Evolutionary conservation across 2,113 vertebrate species (phyloP).

Genomic region (Cyprinodon tularosa): DNA sequence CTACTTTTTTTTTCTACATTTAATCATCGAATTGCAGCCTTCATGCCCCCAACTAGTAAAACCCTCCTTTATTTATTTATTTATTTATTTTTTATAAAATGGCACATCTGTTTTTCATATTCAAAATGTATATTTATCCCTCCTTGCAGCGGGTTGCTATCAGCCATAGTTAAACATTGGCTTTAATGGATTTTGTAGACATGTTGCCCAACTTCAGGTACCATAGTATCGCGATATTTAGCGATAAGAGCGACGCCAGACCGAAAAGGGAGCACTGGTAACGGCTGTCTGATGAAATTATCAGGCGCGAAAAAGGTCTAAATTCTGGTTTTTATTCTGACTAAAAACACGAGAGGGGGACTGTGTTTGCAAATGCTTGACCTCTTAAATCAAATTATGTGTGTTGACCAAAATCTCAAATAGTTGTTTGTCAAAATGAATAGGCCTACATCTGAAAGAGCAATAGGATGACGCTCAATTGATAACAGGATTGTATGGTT

Average conservation of each 20-base stretch:
- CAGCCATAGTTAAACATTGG: background rate
- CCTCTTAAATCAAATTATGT: background rate
- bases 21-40: slow-evolving; percentile 3
- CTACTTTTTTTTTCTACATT: background rate
- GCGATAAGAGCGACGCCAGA: background rate
- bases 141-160: background rate
- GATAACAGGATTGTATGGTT: background rate
- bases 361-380: background rate
- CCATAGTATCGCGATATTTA: slow-evolving; percentile 13
- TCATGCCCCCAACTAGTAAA: background rate
- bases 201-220: background rate
- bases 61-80: background rate
- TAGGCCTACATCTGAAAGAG: background rate
- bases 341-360: background rate
- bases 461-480: background rate
- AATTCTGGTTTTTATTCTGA: background rate
- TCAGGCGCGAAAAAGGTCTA: background rate
- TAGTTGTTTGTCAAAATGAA: background rate
- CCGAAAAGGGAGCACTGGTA: background rate
- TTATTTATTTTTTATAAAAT: too few relatives aligned
- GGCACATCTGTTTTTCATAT: background rate
- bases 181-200: background rate
- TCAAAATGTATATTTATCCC: background rate
- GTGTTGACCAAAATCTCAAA: background rate
- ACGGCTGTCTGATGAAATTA: background rate